Evolutionary conservation across 2,888 invertebrate genomes (phyloP).

Genomic region (Drosophila atripex): DNA sequence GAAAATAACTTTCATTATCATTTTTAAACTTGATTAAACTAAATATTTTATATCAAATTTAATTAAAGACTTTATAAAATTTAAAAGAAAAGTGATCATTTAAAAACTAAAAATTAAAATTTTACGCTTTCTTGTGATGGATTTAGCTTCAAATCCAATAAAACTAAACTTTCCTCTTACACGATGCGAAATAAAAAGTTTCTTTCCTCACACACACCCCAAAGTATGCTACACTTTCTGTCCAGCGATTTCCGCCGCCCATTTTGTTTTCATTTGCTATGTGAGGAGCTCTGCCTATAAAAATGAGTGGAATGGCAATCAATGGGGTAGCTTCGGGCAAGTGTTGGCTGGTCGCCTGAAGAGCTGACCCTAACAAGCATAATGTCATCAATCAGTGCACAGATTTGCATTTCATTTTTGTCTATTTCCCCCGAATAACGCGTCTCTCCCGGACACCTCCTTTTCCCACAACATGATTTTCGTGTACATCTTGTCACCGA

Average conservation of each 20-base stretch:
- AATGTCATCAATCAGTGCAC: slow-evolving; percentile 76
- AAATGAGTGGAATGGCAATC: slow-evolving; percentile 2
- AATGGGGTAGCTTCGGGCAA: neutral
- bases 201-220: neutral
- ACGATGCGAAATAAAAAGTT: neutral
- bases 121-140: neutral
- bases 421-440: slow-evolving; percentile 44
- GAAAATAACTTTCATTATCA: too few relatives aligned
- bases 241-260: neutral
- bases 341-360: slow-evolving; percentile 7
- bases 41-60: too few relatives aligned
- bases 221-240: slow-evolving; percentile 20
- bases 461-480: neutral
- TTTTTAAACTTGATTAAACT: too few relatives aligned
- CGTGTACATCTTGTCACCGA: slow-evolving; percentile 26
- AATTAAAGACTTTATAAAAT: neutral
- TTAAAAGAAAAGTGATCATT: neutral
- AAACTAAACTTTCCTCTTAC: neutral
- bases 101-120: neutral
- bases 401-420: slow-evolving; percentile 61
- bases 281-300: neutral
- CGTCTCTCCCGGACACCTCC: neutral
- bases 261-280: slow-evolving; percentile 22
- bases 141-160: neutral
- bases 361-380: slow-evolving; percentile 45